Percentiles rank a stretch among this genome's conserved stretches.
These are phyloP conservation scores for Bucco capensis DNA, from an alignment of 2,113 vertebrate genomes.

Conservation along the genomic window DNA sequence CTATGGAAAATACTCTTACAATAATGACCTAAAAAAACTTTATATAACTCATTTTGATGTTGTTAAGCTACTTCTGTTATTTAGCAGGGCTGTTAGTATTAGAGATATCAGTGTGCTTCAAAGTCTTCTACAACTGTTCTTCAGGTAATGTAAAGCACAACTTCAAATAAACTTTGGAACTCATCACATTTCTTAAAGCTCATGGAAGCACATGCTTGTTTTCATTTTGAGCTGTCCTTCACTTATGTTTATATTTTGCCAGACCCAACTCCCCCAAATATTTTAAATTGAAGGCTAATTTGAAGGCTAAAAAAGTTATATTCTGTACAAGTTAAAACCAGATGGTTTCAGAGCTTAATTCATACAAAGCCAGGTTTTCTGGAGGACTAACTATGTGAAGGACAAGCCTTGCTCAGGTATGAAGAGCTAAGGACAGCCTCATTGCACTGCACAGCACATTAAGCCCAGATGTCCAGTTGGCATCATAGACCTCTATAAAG, in stretches of 20 bases:
- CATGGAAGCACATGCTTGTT: background rate
- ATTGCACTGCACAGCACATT: background rate
- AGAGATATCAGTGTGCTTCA: background rate
- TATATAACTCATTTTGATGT: background rate
- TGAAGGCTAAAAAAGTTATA: background rate
- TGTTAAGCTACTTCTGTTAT: background rate
- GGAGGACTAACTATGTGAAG: background rate
- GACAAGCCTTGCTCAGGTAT: background rate
- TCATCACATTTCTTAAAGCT: background rate
- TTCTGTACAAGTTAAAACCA: background rate
- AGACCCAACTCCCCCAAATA: fast-evolving
- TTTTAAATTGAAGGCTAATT: background rate
- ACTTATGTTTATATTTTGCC: background rate
- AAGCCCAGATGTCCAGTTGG: background rate
- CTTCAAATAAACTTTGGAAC: background rate
- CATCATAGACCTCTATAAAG: background rate
- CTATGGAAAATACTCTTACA: background rate
- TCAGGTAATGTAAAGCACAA: background rate
- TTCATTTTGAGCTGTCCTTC: background rate
- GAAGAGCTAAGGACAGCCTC: background rate
- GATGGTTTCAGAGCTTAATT: background rate
- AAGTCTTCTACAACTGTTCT: background rate
- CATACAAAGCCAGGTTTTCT: background rate
- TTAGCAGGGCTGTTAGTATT: background rate
- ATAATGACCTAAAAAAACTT: background rate